Evolutionary conservation across 2,797 vertebrate species (phyloP).

Genomic region (Cyprinella venusta): DNA sequence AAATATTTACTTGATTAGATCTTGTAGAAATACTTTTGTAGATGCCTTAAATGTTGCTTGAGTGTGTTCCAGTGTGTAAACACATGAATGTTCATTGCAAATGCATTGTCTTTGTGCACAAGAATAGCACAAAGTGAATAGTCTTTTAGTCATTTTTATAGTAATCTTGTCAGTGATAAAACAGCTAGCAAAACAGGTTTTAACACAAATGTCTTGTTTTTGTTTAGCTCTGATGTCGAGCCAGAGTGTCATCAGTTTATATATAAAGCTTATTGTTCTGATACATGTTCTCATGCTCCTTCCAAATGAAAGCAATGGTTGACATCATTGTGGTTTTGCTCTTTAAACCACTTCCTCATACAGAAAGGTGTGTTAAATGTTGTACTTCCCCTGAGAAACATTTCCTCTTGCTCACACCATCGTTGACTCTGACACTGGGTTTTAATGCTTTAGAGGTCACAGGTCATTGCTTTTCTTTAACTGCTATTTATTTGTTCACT

Average conservation of each 20-base stretch:
- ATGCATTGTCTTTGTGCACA: background rate
- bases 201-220: background rate
- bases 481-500: background rate
- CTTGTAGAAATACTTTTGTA: background rate
- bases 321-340: conserved; percentile 47
- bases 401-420: conserved; percentile 47
- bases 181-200: background rate
- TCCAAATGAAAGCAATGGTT: background rate
- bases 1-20: background rate
- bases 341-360: conserved; percentile 60
- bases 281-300: conserved; percentile 5
- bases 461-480: background rate
- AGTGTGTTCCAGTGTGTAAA: background rate
- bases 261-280: no score
- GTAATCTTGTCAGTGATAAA: background rate
- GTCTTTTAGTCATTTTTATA: no score
- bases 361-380: conserved; percentile 35
- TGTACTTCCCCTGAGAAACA: conserved; percentile 27
- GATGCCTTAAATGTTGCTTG: background rate
- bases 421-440: conserved; percentile 13
- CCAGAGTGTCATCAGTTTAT: background rate
- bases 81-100: background rate
- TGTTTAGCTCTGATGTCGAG: background rate
- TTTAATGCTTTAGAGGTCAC: conserved; percentile 5
- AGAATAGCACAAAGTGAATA: background rate